phyloP scores from a whole-genome alignment of 2,888 invertebrate genomes.

The Eristalis intricaria region DNA sequence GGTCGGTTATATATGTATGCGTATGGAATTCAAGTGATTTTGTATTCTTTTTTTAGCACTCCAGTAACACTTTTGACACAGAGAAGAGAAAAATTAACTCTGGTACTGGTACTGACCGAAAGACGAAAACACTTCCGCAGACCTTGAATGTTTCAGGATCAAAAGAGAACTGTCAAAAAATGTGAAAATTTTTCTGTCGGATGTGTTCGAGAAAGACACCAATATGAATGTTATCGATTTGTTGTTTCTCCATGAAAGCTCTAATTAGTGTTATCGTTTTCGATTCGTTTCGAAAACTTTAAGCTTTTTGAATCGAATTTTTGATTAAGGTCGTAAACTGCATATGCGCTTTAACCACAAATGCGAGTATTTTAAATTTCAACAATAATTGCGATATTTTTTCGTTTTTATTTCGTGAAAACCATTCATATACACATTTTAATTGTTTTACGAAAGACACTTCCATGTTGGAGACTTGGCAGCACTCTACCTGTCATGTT shows the following conservation, averaged over 20 bases:
- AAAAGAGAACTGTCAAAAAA: slow-evolving; percentile 69
- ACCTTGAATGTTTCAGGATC: slow-evolving; percentile 62
- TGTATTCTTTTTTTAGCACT: slow-evolving; percentile 49
- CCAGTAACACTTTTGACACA: slow-evolving; percentile 66
- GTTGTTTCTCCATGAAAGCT: not conserved
- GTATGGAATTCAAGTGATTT: slow-evolving; percentile 13
- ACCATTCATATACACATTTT: not conserved
- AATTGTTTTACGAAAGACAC: not conserved
- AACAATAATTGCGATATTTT: too few species aligned
- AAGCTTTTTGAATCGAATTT: not conserved
- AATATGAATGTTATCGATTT: not conserved
- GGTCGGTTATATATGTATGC: not conserved
- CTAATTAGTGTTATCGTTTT: not conserved
- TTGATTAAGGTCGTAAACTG: too few species aligned
- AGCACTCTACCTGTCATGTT: not conserved
- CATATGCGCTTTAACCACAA: too few species aligned
- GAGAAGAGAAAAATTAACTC: slow-evolving; percentile 38
- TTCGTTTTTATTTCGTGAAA: too few species aligned
- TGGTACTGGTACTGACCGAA: slow-evolving; percentile 34
- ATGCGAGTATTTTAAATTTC: too few species aligned
- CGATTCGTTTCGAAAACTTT: not conserved
- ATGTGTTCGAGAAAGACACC: slow-evolving; percentile 34
- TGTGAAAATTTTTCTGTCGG: slow-evolving; percentile 33
- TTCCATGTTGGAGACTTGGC: not conserved
- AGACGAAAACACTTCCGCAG: slow-evolving; percentile 50